A percentile compares a stretch with the other conserved stretches of the same genome.
These are phyloP conservation scores for Halichoeres trimaculatus DNA, from an alignment of 2,113 vertebrate species.

Conservation along the genomic window DNA sequence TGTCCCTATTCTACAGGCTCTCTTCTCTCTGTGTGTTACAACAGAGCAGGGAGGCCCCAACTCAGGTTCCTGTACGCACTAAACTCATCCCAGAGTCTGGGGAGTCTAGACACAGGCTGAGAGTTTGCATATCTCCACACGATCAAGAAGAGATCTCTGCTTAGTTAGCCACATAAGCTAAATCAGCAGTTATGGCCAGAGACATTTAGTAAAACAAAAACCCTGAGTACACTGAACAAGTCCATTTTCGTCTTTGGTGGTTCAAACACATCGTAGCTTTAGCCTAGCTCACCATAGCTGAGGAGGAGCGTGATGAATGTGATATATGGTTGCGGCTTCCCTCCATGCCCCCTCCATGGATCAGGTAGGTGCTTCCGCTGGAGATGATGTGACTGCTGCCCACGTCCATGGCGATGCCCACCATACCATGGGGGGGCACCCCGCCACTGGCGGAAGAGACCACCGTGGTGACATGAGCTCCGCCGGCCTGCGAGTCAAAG, in stretches of 20 bases:
- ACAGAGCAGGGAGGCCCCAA: conserved; percentile 45
- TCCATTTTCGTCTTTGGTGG: background rate
- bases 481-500: conserved; percentile 91
- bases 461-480: conserved; percentile 92
- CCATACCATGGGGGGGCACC: conserved; percentile 93
- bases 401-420: conserved; percentile 96
- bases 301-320: conserved; percentile 95
- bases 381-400: conserved; percentile 93
- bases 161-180: background rate
- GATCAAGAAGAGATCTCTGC: background rate
- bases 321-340: conserved; percentile 90
- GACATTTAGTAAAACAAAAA: background rate
- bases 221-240: background rate
- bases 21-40: conserved; percentile 42
- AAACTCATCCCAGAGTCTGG: conserved; percentile 21
- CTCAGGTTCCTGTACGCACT: conserved; percentile 37
- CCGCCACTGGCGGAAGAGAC: conserved; percentile 89
- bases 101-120: conserved; percentile 23
- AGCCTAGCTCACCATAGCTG: conserved; percentile 90
- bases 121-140: background rate
- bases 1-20: conserved; percentile 63
- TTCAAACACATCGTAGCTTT: background rate
- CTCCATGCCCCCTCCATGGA: conserved; percentile 93
- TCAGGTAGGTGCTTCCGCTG: conserved; percentile 93
- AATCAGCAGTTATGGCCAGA: background rate